Conservation (phyloP, 1,140 invertebrate species). For the Himalopsyche phryganea region DNA sequence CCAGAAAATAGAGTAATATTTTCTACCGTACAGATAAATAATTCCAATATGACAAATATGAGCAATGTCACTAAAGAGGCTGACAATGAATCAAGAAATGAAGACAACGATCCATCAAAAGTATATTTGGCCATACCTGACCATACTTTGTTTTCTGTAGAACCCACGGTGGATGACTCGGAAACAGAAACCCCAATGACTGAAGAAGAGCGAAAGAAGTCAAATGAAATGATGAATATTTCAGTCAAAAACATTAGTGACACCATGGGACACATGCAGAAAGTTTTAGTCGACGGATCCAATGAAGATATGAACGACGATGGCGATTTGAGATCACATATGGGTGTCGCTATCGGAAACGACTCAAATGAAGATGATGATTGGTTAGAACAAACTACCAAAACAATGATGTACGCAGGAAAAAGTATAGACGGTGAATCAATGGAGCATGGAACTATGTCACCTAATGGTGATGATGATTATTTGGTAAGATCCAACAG, state of each 20-base stretch:
- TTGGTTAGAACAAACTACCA: constrained; percentile 13
- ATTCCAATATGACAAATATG: not conserved
- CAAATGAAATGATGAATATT: constrained; percentile 3
- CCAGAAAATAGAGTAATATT: constrained; percentile 23
- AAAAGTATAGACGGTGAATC: too few relatives aligned
- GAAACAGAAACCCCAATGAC: not conserved
- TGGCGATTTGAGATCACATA: too few relatives aligned
- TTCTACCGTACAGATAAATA: constrained; percentile 11
- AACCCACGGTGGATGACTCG: constrained; percentile 11
- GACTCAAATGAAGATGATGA: constrained; percentile 13
- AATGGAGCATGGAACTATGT: too few relatives aligned
- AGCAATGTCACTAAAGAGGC: too few relatives aligned
- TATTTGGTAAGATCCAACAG: constrained; percentile 10
- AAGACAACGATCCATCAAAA: constrained; percentile 9
- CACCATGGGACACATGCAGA: constrained; percentile 6
- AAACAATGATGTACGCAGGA: too few relatives aligned
- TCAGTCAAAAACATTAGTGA: constrained; percentile 1
- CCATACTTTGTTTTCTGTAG: constrained; percentile 14
- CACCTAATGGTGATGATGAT: constrained; percentile 10
- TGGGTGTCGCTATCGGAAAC: not conserved
- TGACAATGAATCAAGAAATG: not conserved
- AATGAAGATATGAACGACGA: too few relatives aligned
- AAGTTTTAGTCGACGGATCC: not conserved
- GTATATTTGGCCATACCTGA: constrained; percentile 22
- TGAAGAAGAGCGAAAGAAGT: constrained; percentile 3